A percentile compares a stretch with the other conserved stretches of the same genome.
Conservation (phyloP, 2,113 vertebrate genomes). For the Daboia siamensis region DNA sequence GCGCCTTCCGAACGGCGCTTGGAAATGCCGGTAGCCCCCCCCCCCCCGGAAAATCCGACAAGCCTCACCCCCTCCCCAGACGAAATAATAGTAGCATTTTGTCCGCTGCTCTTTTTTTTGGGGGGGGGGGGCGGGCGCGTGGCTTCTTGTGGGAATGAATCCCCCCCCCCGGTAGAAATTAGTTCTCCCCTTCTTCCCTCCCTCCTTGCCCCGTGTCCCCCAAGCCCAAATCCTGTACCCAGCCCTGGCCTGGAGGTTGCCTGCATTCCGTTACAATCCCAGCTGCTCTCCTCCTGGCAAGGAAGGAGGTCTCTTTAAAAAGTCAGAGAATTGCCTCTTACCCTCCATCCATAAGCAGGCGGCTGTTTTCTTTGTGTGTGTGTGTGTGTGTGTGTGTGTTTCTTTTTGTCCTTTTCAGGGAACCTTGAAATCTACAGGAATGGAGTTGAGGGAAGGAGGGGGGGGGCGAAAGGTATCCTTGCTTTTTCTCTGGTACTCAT, state of each 20-base stretch:
- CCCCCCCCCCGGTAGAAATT: background rate
- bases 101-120: background rate
- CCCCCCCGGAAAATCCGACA: background rate
- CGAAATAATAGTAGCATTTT: background rate
- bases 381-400: background rate
- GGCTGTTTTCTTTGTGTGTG: constrained; percentile 58
- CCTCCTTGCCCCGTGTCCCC: background rate
- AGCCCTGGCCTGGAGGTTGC: background rate
- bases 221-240: background rate
- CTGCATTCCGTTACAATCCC: constrained; percentile 59
- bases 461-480: constrained; percentile 12
- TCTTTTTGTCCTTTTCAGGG: background rate
- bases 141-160: background rate
- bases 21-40: background rate
- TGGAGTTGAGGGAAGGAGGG: background rate
- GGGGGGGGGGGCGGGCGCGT: no score
- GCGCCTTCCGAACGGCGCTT: background rate
- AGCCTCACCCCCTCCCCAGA: background rate
- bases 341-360: background rate
- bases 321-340: background rate
- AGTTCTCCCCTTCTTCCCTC: background rate
- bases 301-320: background rate
- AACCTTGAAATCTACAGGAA: background rate
- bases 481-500: constrained; percentile 55
- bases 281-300: background rate